Percentiles rank a stretch among this genome's conserved stretches.
These are phyloP conservation scores for Hyposoter dolosus DNA, from an alignment of 2,888 invertebrate species.

Conservation along the genomic window DNA sequence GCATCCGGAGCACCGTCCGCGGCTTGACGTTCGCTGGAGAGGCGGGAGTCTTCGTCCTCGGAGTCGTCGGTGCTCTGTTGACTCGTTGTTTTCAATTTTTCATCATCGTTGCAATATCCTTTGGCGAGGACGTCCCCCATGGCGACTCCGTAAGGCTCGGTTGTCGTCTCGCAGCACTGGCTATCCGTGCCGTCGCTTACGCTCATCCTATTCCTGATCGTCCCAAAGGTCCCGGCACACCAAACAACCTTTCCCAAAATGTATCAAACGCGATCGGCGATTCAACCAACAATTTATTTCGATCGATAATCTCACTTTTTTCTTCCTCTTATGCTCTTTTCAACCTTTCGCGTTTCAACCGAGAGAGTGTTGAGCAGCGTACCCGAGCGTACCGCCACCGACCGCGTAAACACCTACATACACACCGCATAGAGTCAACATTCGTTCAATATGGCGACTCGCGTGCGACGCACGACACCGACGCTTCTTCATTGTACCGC, in stretches of 20 bases:
- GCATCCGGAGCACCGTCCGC: slow-evolving; percentile 68
- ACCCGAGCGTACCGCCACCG: slow-evolving; percentile 69
- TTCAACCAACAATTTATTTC: slow-evolving; percentile 55
- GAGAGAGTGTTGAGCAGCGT: slow-evolving; percentile 62
- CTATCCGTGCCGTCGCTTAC: slow-evolving; percentile 76
- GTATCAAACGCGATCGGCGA: slow-evolving; percentile 49
- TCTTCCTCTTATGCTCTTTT: slow-evolving; percentile 38
- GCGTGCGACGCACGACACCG: slow-evolving; percentile 38
- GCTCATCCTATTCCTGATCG: slow-evolving; percentile 74
- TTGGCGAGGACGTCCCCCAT: slow-evolving; percentile 84
- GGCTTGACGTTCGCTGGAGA: slow-evolving; percentile 64
- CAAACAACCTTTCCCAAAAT: slow-evolving; percentile 39
- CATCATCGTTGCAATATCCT: slow-evolving; percentile 75
- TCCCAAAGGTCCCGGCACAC: slow-evolving; percentile 19
- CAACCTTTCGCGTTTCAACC: slow-evolving; percentile 18
- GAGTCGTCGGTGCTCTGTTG: slow-evolving; percentile 64
- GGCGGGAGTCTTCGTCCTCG: slow-evolving; percentile 65
- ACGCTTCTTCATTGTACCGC: neutral
- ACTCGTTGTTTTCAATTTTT: slow-evolving; percentile 46
- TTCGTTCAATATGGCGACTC: slow-evolving; percentile 69
- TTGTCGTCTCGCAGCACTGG: slow-evolving; percentile 76
- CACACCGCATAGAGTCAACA: slow-evolving; percentile 78
- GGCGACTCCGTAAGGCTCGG: slow-evolving; percentile 75
- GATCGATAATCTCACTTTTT: slow-evolving; percentile 65
- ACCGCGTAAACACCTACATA: slow-evolving; percentile 80